Base-by-base conservation (phyloP, 2,888 invertebrate genomes). In the Cephus runcator region DNA sequence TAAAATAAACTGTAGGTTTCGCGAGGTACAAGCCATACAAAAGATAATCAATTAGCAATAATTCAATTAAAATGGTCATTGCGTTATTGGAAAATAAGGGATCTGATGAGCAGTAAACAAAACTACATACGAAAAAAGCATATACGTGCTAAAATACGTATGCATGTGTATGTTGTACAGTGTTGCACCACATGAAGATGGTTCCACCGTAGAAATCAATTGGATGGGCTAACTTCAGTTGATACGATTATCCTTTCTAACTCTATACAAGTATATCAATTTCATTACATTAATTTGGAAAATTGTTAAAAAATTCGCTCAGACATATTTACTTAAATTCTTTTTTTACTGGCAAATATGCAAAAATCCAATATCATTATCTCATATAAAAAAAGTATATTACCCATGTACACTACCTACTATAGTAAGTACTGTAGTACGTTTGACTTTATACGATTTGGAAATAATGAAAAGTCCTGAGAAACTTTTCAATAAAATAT, bases 31-130 rank as follows among this genome's bases (percentile, higher is more conserved):
- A n/a, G 71, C 31, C 71, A 74, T 40, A 71, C 73, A 80, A 78
- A 83, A 83, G 80, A 81, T 79, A 81, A 83, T 83, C 84, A 81
- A 83, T 85, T 82, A 81, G 75, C 80, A 71, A 82, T 81, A 77
- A 82, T 79, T 79, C 82, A 79, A 82, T 85, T 80, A 77, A 82
- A 85, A 85, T 81, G 68, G 77, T 84, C 78, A 81, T 81, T 79
- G 81, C 80, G 73, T 77, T 80, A 83, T 80, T 79, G 75, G 56
- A 12, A 35, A 74, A 34, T 35, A 31, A 69, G 75, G 34, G 80
- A 77, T 76, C 73, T 71, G 77, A 78, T 75, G 80, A 31, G 9
- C 69, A 30, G 30, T 40, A 69, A 78, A 81, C 76, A 82, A 79
- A 80, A 69, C 75, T 34, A 23, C 15, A 69, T 33, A 77, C 56